Evolutionary conservation across 2,888 invertebrate species (phyloP), one percentile per base, ranked within the genome.

Genomic region (Cepaea hortensis): DNA sequence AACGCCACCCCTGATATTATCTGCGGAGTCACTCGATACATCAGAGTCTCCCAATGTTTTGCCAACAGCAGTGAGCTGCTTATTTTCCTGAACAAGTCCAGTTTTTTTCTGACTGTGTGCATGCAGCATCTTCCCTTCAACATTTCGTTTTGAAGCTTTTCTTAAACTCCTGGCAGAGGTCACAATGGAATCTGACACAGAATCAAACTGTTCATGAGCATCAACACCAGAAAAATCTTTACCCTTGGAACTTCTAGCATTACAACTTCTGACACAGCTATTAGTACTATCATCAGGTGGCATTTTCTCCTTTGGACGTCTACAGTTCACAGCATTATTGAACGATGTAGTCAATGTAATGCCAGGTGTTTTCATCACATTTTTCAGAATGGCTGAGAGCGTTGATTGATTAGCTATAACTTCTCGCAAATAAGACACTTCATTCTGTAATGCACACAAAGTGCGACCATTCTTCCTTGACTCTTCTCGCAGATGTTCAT

Each of bases 391-490:
- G 9, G 89, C 88, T 35, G 90, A 88, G 23, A 91, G 82, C 3
- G 89, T 87, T n/a, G 90, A 87, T 75, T 91, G 89, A 87, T 91
- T 91, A 46, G 90, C 90, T 85, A 91, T 88, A 0, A 91, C 90
- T 88, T 89, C 89, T 88, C 89, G 88, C 23, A 91, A 83, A 84
- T 91, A 91, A 20, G 87, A 65, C 23, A 91, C 89, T 86, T 91
- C 91, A 50, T 86, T 83, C 18, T 87, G 77, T 55, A 91, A 80
- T 23, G 5, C 18, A 18, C n/a, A 15, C 20, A 86, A 50, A 23
- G 68, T 20, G 3, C 55, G 23, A 23, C 65, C 76, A n/a, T 15
- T 76, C 23, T 82, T 77, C 3, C 62, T 70, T n/a, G 35, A 55
- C 35, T 85, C 55, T 15, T 73, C 77, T 61, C 15, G 35, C 50